phyloP scores from a whole-genome alignment of 2,888 invertebrate genomes.

The Torymus texanus region DNA sequence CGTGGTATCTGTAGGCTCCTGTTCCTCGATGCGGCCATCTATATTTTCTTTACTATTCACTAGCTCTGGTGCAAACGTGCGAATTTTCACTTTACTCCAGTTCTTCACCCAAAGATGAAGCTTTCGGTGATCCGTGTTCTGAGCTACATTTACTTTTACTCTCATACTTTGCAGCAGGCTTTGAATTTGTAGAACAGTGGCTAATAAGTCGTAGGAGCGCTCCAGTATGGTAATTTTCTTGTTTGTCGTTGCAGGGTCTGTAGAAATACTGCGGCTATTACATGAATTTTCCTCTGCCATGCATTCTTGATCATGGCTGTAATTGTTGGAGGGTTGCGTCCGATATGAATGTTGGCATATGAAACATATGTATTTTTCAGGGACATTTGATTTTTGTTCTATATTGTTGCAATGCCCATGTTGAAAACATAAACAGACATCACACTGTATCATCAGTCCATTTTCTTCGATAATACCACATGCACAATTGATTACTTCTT shows the following conservation, averaged over 20 bases:
- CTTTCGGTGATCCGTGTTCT: constrained; percentile 89
- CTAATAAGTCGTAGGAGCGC: constrained; percentile 85
- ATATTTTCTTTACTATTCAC: no score
- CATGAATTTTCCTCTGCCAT: constrained; percentile 89
- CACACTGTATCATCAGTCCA: constrained; percentile 98
- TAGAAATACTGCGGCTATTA: constrained; percentile 56
- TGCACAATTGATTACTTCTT: constrained; percentile 94
- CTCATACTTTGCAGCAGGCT: constrained; percentile 84
- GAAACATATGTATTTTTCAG: constrained; percentile 93
- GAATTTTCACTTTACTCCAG: constrained; percentile 80
- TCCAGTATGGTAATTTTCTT: constrained; percentile 78
- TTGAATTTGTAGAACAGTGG: constrained; percentile 82
- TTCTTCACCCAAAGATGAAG: constrained; percentile 91
- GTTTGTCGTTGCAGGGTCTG: constrained; percentile 2
- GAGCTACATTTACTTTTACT: constrained; percentile 86
- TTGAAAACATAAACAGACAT: constrained; percentile 96
- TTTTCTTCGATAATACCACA: constrained; percentile 94
- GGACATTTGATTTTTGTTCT: constrained; percentile 88
- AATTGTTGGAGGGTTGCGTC: constrained; percentile 84
- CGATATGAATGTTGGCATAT: constrained; percentile 90
- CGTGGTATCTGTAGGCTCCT: constrained; percentile 16
- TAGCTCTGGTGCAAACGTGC: constrained; percentile 64
- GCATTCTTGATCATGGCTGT: constrained; percentile 93
- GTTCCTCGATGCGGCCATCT: no score
- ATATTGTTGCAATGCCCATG: constrained; percentile 94